Base-by-base conservation (phyloP, 2,888 invertebrate species). In the Clunio marinus region DNA sequence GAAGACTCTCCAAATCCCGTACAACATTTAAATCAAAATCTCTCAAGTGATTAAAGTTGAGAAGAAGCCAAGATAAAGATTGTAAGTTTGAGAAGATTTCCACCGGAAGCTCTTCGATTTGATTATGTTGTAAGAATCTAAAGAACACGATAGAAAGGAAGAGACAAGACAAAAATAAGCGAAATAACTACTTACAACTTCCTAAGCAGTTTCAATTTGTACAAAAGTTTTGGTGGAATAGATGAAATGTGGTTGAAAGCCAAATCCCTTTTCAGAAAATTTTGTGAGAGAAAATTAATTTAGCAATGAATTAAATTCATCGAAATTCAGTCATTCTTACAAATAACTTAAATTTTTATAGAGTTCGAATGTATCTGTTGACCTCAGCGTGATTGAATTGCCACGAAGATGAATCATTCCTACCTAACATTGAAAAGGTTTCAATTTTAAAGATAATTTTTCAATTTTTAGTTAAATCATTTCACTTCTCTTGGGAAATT, bases 131-230 rank as follows among this genome's bases (percentile, higher is more conserved):
- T n/a, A 81, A 70, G 67, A 74, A 71, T 71, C 80, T 80, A n/a
- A 4, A 45, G 25, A 17, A 17, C 74, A 74, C 15, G 13, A 8
- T 57, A 20, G 55, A 25, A 8, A 46, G 15, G 17, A 58, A 67
- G 28, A 51, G 15, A 51, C 5, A 58, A 10, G 1, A 1, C 25
- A 57, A 4, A n/a, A 51, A 17, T 35, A 28, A 13, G 1, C 15
- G 1, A 13, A 20, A 24, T 15, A 51, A 68, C 13, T 76, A 80
- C 82, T 83, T 76, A 84, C 84, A 84, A 75, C 73, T 83, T 82
- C 69, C 75, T 72, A 20, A 84, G 76, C 58, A 77, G 74, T 10
- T 71, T 71, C 51, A 81, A 73, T 71, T 78, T 77, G 68, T 72
- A 74, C 74, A 84, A 83, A 27, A 82, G 80, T 46, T 74, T 74